Percentiles rank a stretch among this genome's conserved stretches.
Conservation (phyloP, 1,140 invertebrate genomes). For the Adoxophyes honmai region DNA sequence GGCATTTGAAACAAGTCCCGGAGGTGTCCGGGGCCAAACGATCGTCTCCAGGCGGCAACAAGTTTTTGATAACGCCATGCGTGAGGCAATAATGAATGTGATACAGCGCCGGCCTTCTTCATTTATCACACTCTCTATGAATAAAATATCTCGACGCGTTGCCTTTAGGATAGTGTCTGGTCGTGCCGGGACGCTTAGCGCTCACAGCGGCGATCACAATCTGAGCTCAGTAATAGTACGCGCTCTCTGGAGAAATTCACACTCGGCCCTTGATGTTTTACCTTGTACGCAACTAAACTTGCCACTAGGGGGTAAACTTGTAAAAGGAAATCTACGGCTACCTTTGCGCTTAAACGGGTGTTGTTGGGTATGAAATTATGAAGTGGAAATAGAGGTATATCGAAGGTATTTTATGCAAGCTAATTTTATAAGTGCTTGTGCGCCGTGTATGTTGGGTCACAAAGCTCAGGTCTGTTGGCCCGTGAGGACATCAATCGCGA, state of each 20-base stretch:
- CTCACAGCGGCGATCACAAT: slow-evolving; percentile 47
- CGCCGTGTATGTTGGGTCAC: neutral
- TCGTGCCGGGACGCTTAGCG: slow-evolving; percentile 39
- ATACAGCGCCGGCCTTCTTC: slow-evolving; percentile 55
- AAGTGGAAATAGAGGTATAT: no score
- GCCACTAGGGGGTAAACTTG: slow-evolving; percentile 14
- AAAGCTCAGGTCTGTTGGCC: slow-evolving; percentile 22
- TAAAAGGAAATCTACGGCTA: slow-evolving; percentile 13
- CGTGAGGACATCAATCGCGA: slow-evolving; percentile 62
- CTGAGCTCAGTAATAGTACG: slow-evolving; percentile 42
- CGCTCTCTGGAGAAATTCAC: slow-evolving; percentile 37
- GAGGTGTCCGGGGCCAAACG: slow-evolving; percentile 43
- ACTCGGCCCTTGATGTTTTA: slow-evolving; percentile 16
- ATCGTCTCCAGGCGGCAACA: slow-evolving; percentile 56
- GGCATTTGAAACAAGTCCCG: slow-evolving; percentile 47
- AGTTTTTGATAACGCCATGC: slow-evolving; percentile 68
- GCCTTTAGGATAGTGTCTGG: slow-evolving; percentile 50
- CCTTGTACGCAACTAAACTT: slow-evolving; percentile 8
- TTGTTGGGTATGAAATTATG: neutral
- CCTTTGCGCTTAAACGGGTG: slow-evolving; percentile 3
- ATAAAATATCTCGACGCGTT: slow-evolving; percentile 63
- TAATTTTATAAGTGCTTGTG: no score
- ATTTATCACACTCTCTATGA: slow-evolving; percentile 69
- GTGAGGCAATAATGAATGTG: slow-evolving; percentile 70
- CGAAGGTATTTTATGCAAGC: no score